phyloP scores from a whole-genome alignment of 2,113 vertebrate species.

The Nothobranchius kuhntae region DNA sequence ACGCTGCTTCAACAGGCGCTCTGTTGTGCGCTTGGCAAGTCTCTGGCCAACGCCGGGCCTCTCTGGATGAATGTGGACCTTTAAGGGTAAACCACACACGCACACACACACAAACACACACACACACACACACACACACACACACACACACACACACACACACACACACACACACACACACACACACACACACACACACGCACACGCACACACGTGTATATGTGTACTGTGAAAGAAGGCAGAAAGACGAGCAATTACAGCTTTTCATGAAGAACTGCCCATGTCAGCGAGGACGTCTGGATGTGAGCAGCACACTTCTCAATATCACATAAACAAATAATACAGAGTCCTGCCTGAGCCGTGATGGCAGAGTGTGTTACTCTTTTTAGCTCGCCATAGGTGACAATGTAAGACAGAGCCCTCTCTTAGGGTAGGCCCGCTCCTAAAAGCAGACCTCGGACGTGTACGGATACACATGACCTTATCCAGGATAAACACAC shows the following conservation, averaged over 20 bases:
- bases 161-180: slow-evolving; percentile 24
- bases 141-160: slow-evolving; percentile 14
- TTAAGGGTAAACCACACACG: slow-evolving; percentile 61
- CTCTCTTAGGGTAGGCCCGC: slow-evolving; percentile 32
- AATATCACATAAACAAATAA: slow-evolving; percentile 63
- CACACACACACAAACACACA: slow-evolving; percentile 19
- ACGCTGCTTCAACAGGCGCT: slow-evolving; percentile 71
- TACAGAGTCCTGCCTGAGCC: slow-evolving; percentile 6
- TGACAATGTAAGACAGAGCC: slow-evolving; percentile 40
- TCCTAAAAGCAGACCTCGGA: slow-evolving; percentile 53
- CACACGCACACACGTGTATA: neutral
- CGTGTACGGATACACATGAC: slow-evolving; percentile 69
- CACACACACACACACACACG: slow-evolving; percentile 2
- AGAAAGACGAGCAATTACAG: slow-evolving; percentile 16
- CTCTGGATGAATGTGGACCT: slow-evolving; percentile 76
- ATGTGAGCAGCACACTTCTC: slow-evolving; percentile 47
- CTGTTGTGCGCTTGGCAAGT: slow-evolving; percentile 68
- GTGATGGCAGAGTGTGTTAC: slow-evolving; percentile 10
- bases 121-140: too few species aligned
- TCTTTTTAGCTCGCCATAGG: neutral
- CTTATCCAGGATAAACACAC: slow-evolving; percentile 65
- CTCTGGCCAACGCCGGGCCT: slow-evolving; percentile 64
- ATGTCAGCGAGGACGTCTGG: slow-evolving; percentile 60
- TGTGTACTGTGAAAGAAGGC: neutral
- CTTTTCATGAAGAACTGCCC: slow-evolving; percentile 63